phyloP scores from a whole-genome alignment of 2,113 vertebrate genomes.

The Percopsis transmontana region DNA sequence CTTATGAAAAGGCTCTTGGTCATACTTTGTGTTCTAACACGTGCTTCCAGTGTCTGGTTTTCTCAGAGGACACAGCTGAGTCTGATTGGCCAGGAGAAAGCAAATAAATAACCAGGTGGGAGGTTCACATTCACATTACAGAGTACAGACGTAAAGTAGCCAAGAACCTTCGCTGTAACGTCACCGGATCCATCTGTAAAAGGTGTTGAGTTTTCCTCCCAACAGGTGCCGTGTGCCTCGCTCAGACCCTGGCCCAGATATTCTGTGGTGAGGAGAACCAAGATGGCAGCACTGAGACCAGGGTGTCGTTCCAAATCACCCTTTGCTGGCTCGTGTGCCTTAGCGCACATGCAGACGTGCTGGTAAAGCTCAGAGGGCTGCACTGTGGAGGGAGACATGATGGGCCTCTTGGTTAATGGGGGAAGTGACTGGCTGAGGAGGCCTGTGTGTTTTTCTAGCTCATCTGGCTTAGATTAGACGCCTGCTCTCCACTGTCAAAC shows the following conservation, averaged over 20 bases:
- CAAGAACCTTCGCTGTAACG: no score
- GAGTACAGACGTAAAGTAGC: no score
- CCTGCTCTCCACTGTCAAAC: slow-evolving; percentile 61
- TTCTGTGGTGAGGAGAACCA: slow-evolving; percentile 39
- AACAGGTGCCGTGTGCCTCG: slow-evolving; percentile 58
- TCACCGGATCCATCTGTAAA: no score
- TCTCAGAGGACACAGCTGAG: no score
- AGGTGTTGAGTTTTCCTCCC: slow-evolving; percentile 3
- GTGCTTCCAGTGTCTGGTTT: no score
- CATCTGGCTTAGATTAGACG: slow-evolving; percentile 77
- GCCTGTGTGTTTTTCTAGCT: slow-evolving; percentile 69
- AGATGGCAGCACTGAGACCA: slow-evolving; percentile 38
- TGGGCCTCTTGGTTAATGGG: slow-evolving; percentile 63
- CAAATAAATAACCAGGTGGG: no score
- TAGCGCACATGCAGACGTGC: slow-evolving; percentile 58
- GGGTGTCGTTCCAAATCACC: slow-evolving; percentile 63
- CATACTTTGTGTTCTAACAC: no score
- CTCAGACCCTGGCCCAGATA: slow-evolving; percentile 25
- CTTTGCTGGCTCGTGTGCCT: slow-evolving; percentile 54
- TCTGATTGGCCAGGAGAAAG: no score
- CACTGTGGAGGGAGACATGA: slow-evolving; percentile 55
- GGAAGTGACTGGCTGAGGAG: slow-evolving; percentile 51
- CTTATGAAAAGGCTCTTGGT: no score
- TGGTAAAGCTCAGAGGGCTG: slow-evolving; percentile 65
- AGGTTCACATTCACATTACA: no score